Evolutionary conservation across 2,113 vertebrate genomes (phyloP), one percentile per base, ranked within the genome.

Genomic region (Lynx canadensis): DNA sequence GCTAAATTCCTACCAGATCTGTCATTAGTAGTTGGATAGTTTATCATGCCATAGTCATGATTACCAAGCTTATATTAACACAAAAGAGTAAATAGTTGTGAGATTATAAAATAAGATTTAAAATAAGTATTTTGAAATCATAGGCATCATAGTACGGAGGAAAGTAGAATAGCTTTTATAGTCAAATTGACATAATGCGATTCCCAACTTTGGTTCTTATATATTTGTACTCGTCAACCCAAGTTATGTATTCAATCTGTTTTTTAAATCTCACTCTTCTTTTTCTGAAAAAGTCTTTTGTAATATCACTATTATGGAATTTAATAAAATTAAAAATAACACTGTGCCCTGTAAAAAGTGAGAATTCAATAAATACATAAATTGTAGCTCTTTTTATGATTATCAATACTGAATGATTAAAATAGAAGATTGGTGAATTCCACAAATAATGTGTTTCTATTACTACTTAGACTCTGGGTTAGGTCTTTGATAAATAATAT

Each of bases 281-380:
- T 55, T 83, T 15, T 55, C 38, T 87, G 36, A 95, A 93, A 95
- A 89, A 18, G 2, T 68, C 16, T 50, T 65, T 36, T 93, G 2
- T 29, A 29, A 82, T 95, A 50, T 50, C 48, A 92, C 5, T 16
- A 5, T 79, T 93, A 52, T 8, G 71, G 3, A 65, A 63, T 41
- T 89, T 89, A 38, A 55, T 81, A 83, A 76, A 91, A 73, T 96
- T 91, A 31, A 89, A 96, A 83, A 60, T 65, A 89, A 55, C 1
- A 68, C 13, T 29, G 2, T 87, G 23, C 13, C 3, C 86, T 91
- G 1, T 82, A 83, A 93, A 95, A 7, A 73, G 25, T 55, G 27
- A 13, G 2, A 11, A 38, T 19, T 89, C 18, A 76, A 80, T 90
- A 93, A 73, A 57, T 78, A 13, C 82, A 73, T 66, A 93, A 86